Conservation (phyloP, 1,140 invertebrate genomes). For the Euura lappo region DNA sequence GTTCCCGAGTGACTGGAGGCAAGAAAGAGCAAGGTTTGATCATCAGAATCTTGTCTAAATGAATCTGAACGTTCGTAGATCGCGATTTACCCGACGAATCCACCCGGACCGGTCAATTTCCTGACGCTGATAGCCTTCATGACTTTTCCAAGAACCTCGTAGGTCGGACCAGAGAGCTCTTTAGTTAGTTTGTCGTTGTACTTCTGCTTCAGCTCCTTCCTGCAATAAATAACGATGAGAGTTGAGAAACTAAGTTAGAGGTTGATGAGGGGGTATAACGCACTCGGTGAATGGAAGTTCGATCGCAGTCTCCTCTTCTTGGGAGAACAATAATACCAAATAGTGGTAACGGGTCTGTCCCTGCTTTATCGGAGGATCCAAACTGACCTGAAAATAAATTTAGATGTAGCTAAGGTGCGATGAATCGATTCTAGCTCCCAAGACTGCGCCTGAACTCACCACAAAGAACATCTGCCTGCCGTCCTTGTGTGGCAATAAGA, state of each 20-base stretch:
- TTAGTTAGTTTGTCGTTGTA: conserved; percentile 94
- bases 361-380: conserved; percentile 99
- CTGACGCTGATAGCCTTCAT: conserved; percentile 96
- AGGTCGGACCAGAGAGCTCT: conserved; percentile 90
- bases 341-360: conserved; percentile 98
- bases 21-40: conserved; percentile 16
- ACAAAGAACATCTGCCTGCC: conserved; percentile 98
- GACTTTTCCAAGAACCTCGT: conserved; percentile 93
- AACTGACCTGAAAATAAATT: conserved; percentile 69
- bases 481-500: conserved; percentile 97
- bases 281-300: conserved; percentile 92
- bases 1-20: conserved; percentile 84
- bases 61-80: conserved; percentile 15
- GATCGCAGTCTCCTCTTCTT: conserved; percentile 93
- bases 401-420: conserved; percentile 1
- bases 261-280: conserved; percentile 40
- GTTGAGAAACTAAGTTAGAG: too few species aligned
- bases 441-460: conserved; percentile 60
- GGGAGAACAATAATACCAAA: conserved; percentile 91
- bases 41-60: neutral
- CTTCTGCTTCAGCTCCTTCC: conserved; percentile 90
- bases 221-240: conserved; percentile 44
- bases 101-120: conserved; percentile 94
- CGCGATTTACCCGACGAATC: conserved; percentile 80
- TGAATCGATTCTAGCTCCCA: too few species aligned